Conservation (phyloP, 2,797 vertebrate species). For the Sebastes minor region DNA sequence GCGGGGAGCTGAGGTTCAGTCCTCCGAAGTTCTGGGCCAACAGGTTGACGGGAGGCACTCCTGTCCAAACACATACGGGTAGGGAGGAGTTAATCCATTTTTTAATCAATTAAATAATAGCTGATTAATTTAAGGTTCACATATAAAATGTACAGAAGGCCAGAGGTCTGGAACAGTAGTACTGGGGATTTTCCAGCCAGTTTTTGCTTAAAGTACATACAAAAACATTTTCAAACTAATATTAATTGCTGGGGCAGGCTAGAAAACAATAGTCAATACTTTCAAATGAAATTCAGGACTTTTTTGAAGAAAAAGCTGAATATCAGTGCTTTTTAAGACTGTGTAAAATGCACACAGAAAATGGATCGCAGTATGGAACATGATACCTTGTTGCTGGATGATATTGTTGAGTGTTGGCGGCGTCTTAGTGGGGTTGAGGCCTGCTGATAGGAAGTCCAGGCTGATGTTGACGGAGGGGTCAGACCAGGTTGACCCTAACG, state of each 20-base stretch:
- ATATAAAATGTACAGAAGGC: too few relatives aligned
- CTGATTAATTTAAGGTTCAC: too few relatives aligned
- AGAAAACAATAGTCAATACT: background rate
- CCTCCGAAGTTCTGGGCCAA: conserved; percentile 91
- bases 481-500: conserved; percentile 94
- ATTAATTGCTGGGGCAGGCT: too few relatives aligned
- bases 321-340: too few relatives aligned
- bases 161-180: background rate
- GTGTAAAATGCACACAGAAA: background rate
- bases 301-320: too few relatives aligned
- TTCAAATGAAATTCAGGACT: background rate
- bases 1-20: conserved; percentile 88
- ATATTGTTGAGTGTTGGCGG: conserved; percentile 95
- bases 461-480: conserved; percentile 99
- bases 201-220: too few relatives aligned
- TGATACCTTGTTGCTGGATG: conserved; percentile 95
- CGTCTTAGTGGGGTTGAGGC: conserved; percentile 93
- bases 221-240: background rate
- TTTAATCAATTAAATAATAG: too few relatives aligned
- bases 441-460: conserved; percentile 95
- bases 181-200: background rate
- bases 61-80: conserved; percentile 67
- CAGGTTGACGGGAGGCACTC: conserved; percentile 89
- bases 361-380: background rate
- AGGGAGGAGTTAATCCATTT: background rate